Base-by-base conservation (phyloP, 2,113 vertebrate species). In the Lagenorhynchus albirostris region DNA sequence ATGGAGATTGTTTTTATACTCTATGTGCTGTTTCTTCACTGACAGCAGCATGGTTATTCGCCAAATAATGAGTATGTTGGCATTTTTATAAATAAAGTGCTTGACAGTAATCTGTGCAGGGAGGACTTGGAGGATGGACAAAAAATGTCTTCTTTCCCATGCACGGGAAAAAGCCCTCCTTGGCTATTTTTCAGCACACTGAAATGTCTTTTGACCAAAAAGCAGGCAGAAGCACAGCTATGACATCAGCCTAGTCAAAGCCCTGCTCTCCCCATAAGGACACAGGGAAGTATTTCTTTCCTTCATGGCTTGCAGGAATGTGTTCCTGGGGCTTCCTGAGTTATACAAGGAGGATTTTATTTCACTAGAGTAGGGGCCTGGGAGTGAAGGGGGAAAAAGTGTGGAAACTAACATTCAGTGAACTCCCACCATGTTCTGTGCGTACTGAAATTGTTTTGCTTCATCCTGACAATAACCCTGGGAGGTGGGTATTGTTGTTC, bases 51-150 rank as follows among this genome's bases (percentile, higher is more conserved):
- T 97, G 98, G 97, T 97, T 62, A 97, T 90, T 98, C 11, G 94
- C 97, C 98, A 97, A 95, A 96, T 96, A 96, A 97, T 96, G 89
- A 77, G 94, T 53, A 93, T 44, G 70, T 47, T 98, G 98, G 97
- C 97, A 92, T 97, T 97, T 97, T 96, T 96, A 98, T 96, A 97
- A 97, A 97, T 98, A 97, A 97, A 96, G 96, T 93, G 80, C 94
- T 95, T 97, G 97, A 98, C 97, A 98, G 97, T 98, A 95, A 98
- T 96, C 98, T 98, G 92, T 94, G 84, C 90, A 92, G 79, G 79
- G 79, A 97, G 74, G 92, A 95, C 95, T 96, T 97, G 97, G 96
- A 98, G 90, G 92, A 97, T 94, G 58, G 80, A 98, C 97, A 96
- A 96, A 96, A 98, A 93, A 84, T 81, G 94, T 96, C 97, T 95